Evolutionary conservation across 1,140 invertebrate genomes (phyloP).

Genomic region (Tigriopus japonicus): DNA sequence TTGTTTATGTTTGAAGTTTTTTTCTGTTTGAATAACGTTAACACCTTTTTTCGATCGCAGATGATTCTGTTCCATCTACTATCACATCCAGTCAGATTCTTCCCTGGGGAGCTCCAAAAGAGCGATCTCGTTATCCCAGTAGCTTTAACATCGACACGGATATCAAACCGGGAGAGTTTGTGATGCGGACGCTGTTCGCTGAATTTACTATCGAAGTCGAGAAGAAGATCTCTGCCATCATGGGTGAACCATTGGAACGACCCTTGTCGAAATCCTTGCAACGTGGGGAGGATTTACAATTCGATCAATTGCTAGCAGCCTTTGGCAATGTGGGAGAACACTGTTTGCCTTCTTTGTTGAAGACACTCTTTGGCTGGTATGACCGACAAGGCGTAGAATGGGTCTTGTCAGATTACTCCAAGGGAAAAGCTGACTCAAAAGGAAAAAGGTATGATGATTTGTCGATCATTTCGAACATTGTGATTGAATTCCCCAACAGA

Average conservation of each 20-base stretch:
- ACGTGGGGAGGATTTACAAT: conserved; percentile 77
- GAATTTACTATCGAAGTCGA: conserved; percentile 84
- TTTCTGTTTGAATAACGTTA: no score
- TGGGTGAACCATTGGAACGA: conserved; percentile 72
- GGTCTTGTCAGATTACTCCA: conserved; percentile 17
- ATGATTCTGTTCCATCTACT: background rate
- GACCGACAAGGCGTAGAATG: conserved; percentile 53
- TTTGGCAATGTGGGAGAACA: conserved; percentile 89
- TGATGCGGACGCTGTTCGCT: conserved; percentile 78
- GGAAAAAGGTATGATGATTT: conserved; percentile 16
- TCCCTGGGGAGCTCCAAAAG: conserved; percentile 62
- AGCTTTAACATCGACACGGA: conserved; percentile 23
- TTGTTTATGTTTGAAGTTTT: no score
- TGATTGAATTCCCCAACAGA: no score
- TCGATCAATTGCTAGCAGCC: conserved; percentile 82
- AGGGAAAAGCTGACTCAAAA: conserved; percentile 15
- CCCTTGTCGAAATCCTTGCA: conserved; percentile 79
- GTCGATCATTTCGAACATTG: conserved; percentile 17
- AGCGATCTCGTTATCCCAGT: conserved; percentile 27
- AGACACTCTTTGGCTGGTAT: conserved; percentile 90
- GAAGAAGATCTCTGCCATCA: conserved; percentile 82
- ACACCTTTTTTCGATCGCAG: no score
- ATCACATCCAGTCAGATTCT: conserved; percentile 23
- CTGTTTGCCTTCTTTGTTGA: conserved; percentile 81
- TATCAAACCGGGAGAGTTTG: conserved; percentile 63